Evolutionary conservation across 1,140 invertebrate genomes (phyloP), one percentile per base, ranked within the genome.

Genomic region (Apocrypta bakeri): DNA sequence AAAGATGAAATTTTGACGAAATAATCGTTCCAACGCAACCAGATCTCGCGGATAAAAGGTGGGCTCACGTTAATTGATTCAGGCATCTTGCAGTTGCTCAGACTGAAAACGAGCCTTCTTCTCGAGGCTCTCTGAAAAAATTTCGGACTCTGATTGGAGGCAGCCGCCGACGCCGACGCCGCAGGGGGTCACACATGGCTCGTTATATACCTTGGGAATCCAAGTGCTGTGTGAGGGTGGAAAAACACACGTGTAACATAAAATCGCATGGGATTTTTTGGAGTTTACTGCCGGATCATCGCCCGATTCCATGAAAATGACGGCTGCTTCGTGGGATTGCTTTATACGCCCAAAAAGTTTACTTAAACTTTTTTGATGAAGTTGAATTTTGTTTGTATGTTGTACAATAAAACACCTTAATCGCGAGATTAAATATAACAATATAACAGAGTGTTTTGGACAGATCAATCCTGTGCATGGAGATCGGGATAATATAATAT

Each of bases 11-110:
- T n/a, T n/a, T n/a, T n/a, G n/a, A n/a, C n/a, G n/a, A n/a, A n/a
- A n/a, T n/a, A n/a, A n/a, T n/a, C n/a, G n/a, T n/a, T n/a, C n/a
- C n/a, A n/a, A n/a, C n/a, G n/a, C n/a, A n/a, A n/a, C n/a, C n/a
- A n/a, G n/a, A n/a, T n/a, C n/a, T 1, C 42, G 48, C 27, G 17
- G 33, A 71, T 56, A 61, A 61, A 56, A 42, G 21, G 68, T 21
- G 27, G 21, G 33, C 76, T 61, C 68, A 81, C n/a, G 81, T 87
- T 88, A 88, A 89, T 89, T 88, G 88, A 89, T 88, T 88, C 85
- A 82, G 87, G 87, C 88, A 81, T 88, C 84, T 8, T 9, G 33
- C 27, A 42, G 64, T 68, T n/a, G 37, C 76, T 78, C 33, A 66
- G n/a, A 1, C 25, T 21, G 25, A 8, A 74, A 56, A 72, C 17